Evolutionary conservation across 2,113 vertebrate genomes (phyloP).

Genomic region (Xerus inauris): DNA sequence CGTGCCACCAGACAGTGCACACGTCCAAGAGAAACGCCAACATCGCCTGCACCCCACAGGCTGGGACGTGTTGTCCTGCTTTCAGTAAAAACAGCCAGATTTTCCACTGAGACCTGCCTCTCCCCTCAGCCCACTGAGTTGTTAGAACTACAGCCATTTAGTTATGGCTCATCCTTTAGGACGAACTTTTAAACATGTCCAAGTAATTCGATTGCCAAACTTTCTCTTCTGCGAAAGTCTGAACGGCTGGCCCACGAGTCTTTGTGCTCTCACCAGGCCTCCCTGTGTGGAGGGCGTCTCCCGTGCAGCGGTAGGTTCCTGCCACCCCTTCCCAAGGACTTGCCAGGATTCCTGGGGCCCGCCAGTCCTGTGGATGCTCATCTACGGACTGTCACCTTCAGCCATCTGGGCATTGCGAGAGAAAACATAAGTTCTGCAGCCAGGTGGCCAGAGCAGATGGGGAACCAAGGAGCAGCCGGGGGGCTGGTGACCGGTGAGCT

Average conservation of each 20-base stretch:
- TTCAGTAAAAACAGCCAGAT: neutral
- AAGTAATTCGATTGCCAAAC: neutral
- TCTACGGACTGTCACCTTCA: neutral
- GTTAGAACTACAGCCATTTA: neutral
- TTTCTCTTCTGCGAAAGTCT: neutral
- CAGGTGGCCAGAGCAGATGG: too few species aligned
- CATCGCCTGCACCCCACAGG: neutral
- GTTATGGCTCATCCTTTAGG: neutral
- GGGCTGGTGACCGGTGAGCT: too few species aligned
- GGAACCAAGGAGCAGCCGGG: too few species aligned
- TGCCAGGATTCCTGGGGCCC: neutral
- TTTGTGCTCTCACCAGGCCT: neutral
- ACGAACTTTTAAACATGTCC: neutral
- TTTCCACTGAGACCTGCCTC: neutral
- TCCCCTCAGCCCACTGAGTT: neutral
- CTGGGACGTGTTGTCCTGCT: fast-evolving
- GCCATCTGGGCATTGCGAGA: neutral
- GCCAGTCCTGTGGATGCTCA: neutral
- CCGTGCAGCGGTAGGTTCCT: neutral
- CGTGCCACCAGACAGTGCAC: fast-evolving
- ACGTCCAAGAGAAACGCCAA: fast-evolving
- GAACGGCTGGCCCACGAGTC: neutral
- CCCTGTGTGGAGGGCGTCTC: neutral
- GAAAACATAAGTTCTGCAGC: neutral
- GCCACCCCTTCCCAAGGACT: neutral